phyloP scores from a whole-genome alignment of 2,888 invertebrate species.

The Erebia epiphron region DNA sequence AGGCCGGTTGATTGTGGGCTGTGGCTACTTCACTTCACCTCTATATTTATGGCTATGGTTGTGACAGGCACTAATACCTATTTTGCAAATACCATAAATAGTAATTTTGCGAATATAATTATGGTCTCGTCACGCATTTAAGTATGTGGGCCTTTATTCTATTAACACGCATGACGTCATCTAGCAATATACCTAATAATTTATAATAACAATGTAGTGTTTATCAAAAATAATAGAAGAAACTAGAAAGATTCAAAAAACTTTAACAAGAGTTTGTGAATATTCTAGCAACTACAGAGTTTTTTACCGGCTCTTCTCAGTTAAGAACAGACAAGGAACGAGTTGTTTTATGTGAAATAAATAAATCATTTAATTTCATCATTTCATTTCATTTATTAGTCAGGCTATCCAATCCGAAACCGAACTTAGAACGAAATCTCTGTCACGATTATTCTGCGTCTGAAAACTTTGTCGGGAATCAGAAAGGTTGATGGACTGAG shows the following conservation, averaged over 20 bases:
- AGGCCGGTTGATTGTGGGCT: background rate
- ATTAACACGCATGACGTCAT: background rate
- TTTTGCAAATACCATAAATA: background rate
- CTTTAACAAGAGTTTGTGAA: no score
- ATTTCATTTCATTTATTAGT: no score
- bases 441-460: background rate
- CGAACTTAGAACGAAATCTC: background rate
- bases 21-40: constrained; percentile 7
- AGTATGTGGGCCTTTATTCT: no score
- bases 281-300: no score
- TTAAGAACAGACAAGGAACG: no score
- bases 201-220: background rate
- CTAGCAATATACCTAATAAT: background rate
- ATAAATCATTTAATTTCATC: no score
- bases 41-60: constrained; percentile 9
- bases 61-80: constrained; percentile 14
- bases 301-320: no score
- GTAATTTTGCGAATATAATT: background rate
- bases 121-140: background rate
- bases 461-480: background rate
- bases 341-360: no score
- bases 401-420: background rate
- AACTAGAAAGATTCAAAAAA: no score
- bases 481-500: background rate
- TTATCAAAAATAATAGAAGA: no score